phyloP scores from a whole-genome alignment of 2,797 vertebrate genomes.

The Paedocypris micromegethes region DNA sequence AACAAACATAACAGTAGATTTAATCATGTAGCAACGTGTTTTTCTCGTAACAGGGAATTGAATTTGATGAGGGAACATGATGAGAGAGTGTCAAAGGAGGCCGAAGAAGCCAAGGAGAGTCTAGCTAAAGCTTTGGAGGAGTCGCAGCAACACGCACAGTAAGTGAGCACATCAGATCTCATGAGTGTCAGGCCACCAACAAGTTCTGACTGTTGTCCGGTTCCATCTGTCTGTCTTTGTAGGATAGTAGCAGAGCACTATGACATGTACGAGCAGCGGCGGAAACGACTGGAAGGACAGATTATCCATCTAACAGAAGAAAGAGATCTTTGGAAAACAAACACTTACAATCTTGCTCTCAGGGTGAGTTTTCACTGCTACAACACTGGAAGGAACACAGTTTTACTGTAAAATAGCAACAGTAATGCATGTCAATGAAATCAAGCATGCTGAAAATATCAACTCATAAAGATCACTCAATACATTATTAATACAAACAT shows the following conservation, averaged over 20 bases:
- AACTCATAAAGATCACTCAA: no score
- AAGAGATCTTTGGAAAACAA: slow-evolving; percentile 75
- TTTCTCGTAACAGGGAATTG: slow-evolving; percentile 67
- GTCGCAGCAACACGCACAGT: slow-evolving; percentile 72
- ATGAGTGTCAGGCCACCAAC: not conserved
- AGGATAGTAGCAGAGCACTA: slow-evolving; percentile 80
- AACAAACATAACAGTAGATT: no score
- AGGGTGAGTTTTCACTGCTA: slow-evolving; percentile 63
- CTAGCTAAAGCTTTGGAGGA: slow-evolving; percentile 67
- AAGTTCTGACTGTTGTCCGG: not conserved
- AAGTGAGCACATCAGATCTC: slow-evolving; percentile 50
- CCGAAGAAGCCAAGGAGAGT: slow-evolving; percentile 65
- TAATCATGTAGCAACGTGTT: not conserved
- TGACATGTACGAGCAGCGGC: slow-evolving; percentile 77
- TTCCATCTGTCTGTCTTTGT: slow-evolving; percentile 19
- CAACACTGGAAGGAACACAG: no score
- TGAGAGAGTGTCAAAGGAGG: slow-evolving; percentile 65
- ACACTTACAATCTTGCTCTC: slow-evolving; percentile 70
- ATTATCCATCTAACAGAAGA: slow-evolving; percentile 70
- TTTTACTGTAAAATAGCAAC: no score
- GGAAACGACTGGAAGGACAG: slow-evolving; percentile 71
- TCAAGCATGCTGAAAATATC: no score
- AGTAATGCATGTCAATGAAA: no score
- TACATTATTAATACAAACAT: no score
- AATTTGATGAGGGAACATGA: slow-evolving; percentile 69